phyloP scores from a whole-genome alignment of 2,888 invertebrate genomes.

The Atethmia centrago region DNA sequence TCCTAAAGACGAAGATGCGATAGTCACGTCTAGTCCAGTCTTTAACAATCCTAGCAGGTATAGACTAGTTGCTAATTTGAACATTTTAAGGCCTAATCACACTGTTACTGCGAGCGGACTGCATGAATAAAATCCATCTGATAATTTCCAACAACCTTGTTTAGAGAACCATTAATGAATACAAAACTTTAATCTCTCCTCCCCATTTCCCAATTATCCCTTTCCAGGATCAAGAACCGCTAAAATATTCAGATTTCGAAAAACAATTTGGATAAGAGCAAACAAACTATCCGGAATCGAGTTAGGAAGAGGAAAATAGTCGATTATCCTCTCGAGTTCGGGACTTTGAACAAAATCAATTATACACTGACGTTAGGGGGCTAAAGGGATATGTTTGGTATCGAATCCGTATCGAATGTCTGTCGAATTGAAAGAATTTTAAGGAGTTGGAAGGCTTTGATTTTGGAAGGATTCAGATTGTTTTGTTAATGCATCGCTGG shows the following conservation, averaged over 20 bases:
- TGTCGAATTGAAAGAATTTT: conserved; percentile 53
- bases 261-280: conserved; percentile 60
- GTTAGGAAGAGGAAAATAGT: conserved; percentile 71
- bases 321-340: conserved; percentile 66
- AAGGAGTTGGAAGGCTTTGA: conserved; percentile 34
- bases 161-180: background rate
- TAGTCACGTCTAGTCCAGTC: background rate
- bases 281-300: conserved; percentile 64
- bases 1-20: background rate
- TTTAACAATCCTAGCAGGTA: background rate
- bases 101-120: background rate
- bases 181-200: conserved; percentile 24
- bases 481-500: background rate
- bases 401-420: conserved; percentile 57
- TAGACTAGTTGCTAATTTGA: background rate
- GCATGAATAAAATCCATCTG: background rate
- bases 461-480: conserved; percentile 1
- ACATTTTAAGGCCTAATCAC: background rate
- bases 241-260: conserved; percentile 56
- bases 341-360: conserved; percentile 72
- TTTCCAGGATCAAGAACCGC: conserved; percentile 26
- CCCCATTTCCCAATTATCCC: conserved; percentile 37
- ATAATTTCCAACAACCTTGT: background rate
- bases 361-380: conserved; percentile 64
- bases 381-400: conserved; percentile 57